Base-by-base conservation (phyloP, 2,113 vertebrate genomes). In the Lepidothrix coronata region DNA sequence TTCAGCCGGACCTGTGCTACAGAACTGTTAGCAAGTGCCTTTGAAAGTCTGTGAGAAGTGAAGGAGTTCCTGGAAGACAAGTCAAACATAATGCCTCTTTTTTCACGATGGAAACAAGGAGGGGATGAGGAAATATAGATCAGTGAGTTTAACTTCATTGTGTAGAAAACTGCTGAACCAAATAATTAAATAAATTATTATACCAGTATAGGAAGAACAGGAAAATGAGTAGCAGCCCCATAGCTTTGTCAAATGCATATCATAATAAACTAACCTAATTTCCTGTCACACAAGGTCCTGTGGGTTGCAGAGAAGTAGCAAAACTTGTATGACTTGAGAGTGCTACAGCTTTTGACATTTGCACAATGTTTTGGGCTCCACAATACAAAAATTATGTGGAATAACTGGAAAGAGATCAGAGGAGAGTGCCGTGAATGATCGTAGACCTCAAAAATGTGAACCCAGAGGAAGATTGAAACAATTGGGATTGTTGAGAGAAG, bases 1-100 rank as follows among this genome's bases (percentile, higher is more conserved):
- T 93, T 89, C 91, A 93, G 91, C 85, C 88, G 88, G 83, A 46
- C 72, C 46, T 92, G 55, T 80, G 72, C 85, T 92, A 67, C 88
- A 85, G 58, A 80, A 31, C 31, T 70, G 67, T 92, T 91, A 88
- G 75, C 58, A 90, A 77, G 54, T 80, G 79, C 51, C 66, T 74
- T 66, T 86, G 43, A 88, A 83, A 91, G 85, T 74, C 79, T 92
- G 37, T 80, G 91, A 51, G 78, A 94, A 79, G 37, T 85, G 78
- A 67, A 73, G 37, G 44, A 85, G 37, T 39, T 86, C 46, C 71
- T 66, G 51, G 77, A 92, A 88, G 75, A 92, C 75, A 58, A 90
- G 51, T 63, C 88, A 93, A 90, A 70, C 13, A 39, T 33, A 73
- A 62, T 70, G 37, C 62, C 33, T 73, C 46, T 66, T 90, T 90